Evolutionary conservation across 2,797 vertebrate genomes (phyloP), one percentile per base, ranked within the genome.

Genomic region (Enteromius argenteus): DNA sequence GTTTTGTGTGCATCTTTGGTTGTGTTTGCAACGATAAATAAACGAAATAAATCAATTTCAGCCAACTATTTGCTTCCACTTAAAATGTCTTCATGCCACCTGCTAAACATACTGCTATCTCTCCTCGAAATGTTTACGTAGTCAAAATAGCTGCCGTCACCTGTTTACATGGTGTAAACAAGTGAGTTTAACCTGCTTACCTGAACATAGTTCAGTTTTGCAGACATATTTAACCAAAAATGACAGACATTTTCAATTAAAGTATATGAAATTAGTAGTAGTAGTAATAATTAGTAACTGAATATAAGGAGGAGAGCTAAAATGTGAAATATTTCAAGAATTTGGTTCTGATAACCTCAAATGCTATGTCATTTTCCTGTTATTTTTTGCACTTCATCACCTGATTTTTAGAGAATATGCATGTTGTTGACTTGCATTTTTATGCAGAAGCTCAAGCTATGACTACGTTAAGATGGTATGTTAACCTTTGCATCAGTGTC

Each of bases 21-120:
- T 83, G 66, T 75, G 76, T 85, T 82, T 49, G 73, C 19, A 37
- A n/a, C 15, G 21, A 53, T 56, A 32, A 86, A 73, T 53, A 86
- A 69, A 85, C 69, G 3, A 27, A 53, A 78, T 69, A 62, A 76
- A 83, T 80, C 32, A 49, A 73, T 78, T 49, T 17, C 1, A 23
- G 9, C 42, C 35, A 39, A 23, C 46, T 15, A 73, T 73, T 51
- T 83, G 35, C 77, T 66, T 37, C 11, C 58, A 44, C 66, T 30
- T 60, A 51, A 39, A 67, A 44, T 78, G 46, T n/a, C 30, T 46
- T 49, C 44, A 37, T 44, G 44, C 75, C 78, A 60, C 73, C 78
- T 58, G 53, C 46, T 85, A 79, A 84, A 88, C 60, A 84, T 53
- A 37, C 42, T n/a, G n/a, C 3, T 67, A 42, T 74, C 27, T 49